Evolutionary conservation across 2,888 invertebrate genomes (phyloP).

Genomic region (Heliconius cydno): DNA sequence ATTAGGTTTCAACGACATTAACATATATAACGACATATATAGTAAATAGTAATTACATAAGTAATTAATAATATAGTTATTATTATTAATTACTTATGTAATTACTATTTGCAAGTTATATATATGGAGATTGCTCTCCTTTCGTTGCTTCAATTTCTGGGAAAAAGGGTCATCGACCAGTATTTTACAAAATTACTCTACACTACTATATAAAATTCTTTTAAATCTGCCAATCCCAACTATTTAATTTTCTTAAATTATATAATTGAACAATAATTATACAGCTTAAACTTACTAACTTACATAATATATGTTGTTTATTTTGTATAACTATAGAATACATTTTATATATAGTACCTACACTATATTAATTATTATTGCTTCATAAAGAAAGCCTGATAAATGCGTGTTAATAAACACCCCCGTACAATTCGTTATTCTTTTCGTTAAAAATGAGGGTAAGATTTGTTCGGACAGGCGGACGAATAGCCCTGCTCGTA

Average conservation of each 20-base stretch:
- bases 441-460: conserved; percentile 29
- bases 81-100: no score
- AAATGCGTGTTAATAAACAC: conserved; percentile 15
- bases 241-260: neutral
- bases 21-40: neutral
- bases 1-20: conserved; percentile 7
- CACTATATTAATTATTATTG: neutral
- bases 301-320: no score
- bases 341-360: neutral
- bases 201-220: no score
- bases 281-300: neutral
- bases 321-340: no score
- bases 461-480: conserved; percentile 20
- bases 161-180: no score
- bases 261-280: neutral
- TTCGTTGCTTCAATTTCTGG: no score
- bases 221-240: neutral
- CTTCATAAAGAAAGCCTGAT: neutral
- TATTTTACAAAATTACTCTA: no score
- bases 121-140: no score
- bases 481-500: conserved; percentile 14
- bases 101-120: no score
- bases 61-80: neutral
- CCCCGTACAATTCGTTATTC: conserved; percentile 9
- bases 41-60: no score